Percentiles rank a stretch among this genome's conserved stretches.
These are phyloP conservation scores for Cossypha caffra DNA, from an alignment of 2,797 vertebrate species.

Conservation along the genomic window DNA sequence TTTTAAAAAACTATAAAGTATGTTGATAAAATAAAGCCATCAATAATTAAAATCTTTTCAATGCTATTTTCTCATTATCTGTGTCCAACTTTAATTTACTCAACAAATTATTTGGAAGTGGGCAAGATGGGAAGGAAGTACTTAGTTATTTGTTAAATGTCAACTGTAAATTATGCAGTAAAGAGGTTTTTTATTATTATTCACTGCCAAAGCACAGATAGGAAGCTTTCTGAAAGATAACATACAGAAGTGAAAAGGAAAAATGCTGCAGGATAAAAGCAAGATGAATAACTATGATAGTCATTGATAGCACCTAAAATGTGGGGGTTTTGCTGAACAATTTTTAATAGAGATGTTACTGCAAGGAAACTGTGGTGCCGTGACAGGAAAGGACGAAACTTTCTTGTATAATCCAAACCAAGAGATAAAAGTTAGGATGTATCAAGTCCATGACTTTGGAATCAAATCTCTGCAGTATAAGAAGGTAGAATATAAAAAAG, in stretches of 20 bases:
- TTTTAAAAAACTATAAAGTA: fast-evolving
- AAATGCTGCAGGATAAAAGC: neutral
- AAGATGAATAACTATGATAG: neutral
- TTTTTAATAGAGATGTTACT: neutral
- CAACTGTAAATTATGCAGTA: neutral
- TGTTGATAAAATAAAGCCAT: neutral
- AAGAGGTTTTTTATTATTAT: neutral
- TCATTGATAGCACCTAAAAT: neutral
- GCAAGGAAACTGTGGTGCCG: neutral
- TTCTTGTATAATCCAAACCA: neutral
- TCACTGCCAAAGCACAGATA: neutral
- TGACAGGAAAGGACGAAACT: neutral
- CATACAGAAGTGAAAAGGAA: neutral
- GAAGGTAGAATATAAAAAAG: neutral
- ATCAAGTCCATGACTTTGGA: neutral
- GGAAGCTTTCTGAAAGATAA: neutral
- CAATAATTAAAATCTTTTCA: neutral
- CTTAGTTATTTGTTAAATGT: neutral
- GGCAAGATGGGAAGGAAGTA: neutral
- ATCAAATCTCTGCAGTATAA: neutral
- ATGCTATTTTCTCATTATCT: neutral
- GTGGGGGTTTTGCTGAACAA: neutral
- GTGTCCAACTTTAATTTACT: neutral
- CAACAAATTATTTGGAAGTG: neutral
- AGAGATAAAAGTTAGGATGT: neutral